phyloP scores from a whole-genome alignment of 2,113 vertebrate species.

The Thunnus maccoyii region DNA sequence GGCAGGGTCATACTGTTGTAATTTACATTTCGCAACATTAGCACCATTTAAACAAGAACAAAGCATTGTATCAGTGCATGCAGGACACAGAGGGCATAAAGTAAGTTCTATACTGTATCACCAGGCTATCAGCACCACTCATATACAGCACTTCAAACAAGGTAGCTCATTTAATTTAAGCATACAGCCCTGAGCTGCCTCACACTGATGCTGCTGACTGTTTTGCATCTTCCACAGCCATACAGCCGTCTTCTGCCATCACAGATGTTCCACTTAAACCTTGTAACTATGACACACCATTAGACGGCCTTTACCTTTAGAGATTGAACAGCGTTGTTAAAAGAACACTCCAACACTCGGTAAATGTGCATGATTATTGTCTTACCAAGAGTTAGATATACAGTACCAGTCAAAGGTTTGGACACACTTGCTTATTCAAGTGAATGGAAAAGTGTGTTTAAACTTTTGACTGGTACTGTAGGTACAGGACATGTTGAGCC shows the following conservation, averaged over 20 bases:
- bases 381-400: too few species aligned
- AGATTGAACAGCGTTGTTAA: neutral
- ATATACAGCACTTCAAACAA: neutral
- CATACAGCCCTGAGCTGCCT: neutral
- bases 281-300: neutral
- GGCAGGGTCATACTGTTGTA: neutral
- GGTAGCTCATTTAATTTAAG: neutral
- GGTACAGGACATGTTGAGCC: too few species aligned
- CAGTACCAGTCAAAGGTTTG: too few species aligned
- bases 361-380: too few species aligned
- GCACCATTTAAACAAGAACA: neutral
- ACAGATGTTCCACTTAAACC: neutral
- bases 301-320: neutral
- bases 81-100: neutral
- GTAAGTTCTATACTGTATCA: neutral
- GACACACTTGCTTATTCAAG: too few species aligned
- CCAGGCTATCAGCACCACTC: neutral
- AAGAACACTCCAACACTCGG: neutral
- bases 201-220: neutral
- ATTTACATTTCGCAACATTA: conserved; percentile 24
- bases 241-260: neutral
- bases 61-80: neutral
- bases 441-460: too few species aligned
- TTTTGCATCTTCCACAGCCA: neutral
- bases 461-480: too few species aligned